These are phyloP conservation scores for Carcharodon carcharias DNA, from an alignment of 2,797 vertebrate species.

Conservation along the genomic window DNA sequence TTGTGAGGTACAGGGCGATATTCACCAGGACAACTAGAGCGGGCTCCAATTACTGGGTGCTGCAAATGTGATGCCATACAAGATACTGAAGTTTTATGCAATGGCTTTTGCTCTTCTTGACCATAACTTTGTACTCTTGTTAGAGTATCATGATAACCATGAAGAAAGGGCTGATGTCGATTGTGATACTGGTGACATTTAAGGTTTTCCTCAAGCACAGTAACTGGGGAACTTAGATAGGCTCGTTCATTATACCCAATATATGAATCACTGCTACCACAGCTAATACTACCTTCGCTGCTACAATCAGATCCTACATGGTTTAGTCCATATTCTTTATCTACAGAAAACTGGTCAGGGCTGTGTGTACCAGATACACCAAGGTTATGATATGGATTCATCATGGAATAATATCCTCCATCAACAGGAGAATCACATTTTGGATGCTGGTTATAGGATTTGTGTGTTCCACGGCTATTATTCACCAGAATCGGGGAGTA, in stretches of 20 bases:
- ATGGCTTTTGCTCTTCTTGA: constrained; percentile 72
- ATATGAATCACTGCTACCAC: constrained; percentile 79
- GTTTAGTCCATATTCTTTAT: constrained; percentile 74
- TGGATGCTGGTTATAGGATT: constrained; percentile 76
- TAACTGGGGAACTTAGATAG: constrained; percentile 71
- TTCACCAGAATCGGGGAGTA: constrained; percentile 61
- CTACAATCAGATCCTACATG: constrained; percentile 83
- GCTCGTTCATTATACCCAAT: constrained; percentile 69
- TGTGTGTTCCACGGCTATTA: constrained; percentile 65
- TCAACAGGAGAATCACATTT: constrained; percentile 86
- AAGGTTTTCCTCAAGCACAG: constrained; percentile 67
- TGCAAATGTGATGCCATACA: constrained; percentile 74
- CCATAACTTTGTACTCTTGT: constrained; percentile 66
- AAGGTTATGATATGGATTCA: constrained; percentile 74
- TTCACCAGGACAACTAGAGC: constrained; percentile 81
- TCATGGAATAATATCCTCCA: constrained; percentile 81
- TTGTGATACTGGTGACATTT: constrained; percentile 67
- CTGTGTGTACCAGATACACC: constrained; percentile 70
- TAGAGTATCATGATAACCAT: constrained; percentile 69
- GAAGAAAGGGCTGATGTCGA: constrained; percentile 61
- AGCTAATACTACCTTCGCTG: constrained; percentile 84
- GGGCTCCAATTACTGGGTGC: constrained; percentile 63
- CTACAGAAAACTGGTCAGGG: constrained; percentile 75
- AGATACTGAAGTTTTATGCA: constrained; percentile 71
- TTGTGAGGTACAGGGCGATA: constrained; percentile 62